Base-by-base conservation (phyloP, 30 jellyfish, hydroid and myxozoan species). In the Aurelia aurita region DNA sequence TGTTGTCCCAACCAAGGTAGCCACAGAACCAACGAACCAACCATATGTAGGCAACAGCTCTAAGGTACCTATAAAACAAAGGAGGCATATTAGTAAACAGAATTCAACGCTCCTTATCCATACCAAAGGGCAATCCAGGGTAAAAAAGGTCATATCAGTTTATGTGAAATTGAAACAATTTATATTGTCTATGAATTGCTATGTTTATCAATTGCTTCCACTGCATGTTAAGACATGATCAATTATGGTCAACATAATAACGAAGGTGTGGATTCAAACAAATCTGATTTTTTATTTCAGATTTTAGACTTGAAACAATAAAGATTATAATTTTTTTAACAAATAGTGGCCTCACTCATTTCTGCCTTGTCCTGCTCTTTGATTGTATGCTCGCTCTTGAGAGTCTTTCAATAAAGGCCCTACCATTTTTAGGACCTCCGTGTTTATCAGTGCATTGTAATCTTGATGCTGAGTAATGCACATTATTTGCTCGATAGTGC, bases 381-480 rank as follows among this genome's bases (percentile, higher is more conserved):
- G 69, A 18, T 39, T 29, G 49, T 72, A 72, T n/a, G 45, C 69
- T 58, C 69, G n/a, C 49, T 49, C 76, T 28, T 63, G 76, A 45
- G 49, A 20, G 82, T 70, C 82, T 46, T 32, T 23, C 69, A 78
- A 31, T 32, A 35, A 26, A 46, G 80, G 80, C 46, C 89, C 89
- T 19, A 63, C 80, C 80, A 32, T 39, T 51, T 31, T 69, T 23
- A 63, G 62, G 22, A 78, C 89, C 21, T n/a, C 31, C 12, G 71
- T n/a, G 31, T 78, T 27, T 6, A 46, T 35, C 69, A 78, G 4
- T 19, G 80, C 80, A 21, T n/a, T n/a, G n/a, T n/a, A n/a, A n/a
- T n/a, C 6, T 32, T 23, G 57, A 44, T 78, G 80, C 39, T 60
- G 69, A 19, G 68, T 78, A 18, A 78, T 47, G 43, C 77, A 59